phyloP scores from a whole-genome alignment of 92 coral and sea anemone species.

The Pocillopora grandis region DNA sequence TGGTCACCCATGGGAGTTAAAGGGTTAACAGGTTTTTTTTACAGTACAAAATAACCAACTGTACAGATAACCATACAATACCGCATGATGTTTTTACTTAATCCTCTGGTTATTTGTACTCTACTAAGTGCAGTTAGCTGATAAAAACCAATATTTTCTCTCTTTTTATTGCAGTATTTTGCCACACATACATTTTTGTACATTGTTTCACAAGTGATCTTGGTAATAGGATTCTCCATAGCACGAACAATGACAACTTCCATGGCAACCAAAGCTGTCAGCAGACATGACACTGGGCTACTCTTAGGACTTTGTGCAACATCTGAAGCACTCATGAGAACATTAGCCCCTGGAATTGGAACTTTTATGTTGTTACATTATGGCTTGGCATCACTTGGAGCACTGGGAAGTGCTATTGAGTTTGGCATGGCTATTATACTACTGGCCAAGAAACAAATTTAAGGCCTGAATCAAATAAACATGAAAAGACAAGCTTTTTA shows the following conservation, averaged over 20 bases:
- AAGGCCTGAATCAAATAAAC: neutral
- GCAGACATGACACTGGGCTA: constrained; percentile 43
- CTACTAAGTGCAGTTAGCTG: neutral
- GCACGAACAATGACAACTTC: constrained; percentile 1
- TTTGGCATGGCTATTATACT: constrained; percentile 2
- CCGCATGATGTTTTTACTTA: neutral
- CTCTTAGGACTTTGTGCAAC: constrained; percentile 37
- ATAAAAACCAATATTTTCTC: neutral
- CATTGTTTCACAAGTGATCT: neutral
- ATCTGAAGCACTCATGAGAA: constrained; percentile 33
- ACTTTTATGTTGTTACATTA: constrained; percentile 6
- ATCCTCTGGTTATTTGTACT: neutral
- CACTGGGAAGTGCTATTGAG: constrained; percentile 2
- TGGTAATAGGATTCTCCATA: constrained; percentile 6
- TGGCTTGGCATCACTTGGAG: constrained; percentile 14
- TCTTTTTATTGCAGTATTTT: constrained; percentile 4
- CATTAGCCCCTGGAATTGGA: constrained; percentile 49
- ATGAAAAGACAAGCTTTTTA: too few relatives aligned
- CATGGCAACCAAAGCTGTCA: constrained; percentile 45
- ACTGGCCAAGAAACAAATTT: neutral
- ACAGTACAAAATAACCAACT: too few relatives aligned
- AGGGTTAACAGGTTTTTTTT: too few relatives aligned
- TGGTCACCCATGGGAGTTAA: too few relatives aligned
- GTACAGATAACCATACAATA: too few relatives aligned
- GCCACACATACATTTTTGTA: neutral